Base-by-base conservation (phyloP, 2,797 vertebrate species). In the Crenuchus spilurus region DNA sequence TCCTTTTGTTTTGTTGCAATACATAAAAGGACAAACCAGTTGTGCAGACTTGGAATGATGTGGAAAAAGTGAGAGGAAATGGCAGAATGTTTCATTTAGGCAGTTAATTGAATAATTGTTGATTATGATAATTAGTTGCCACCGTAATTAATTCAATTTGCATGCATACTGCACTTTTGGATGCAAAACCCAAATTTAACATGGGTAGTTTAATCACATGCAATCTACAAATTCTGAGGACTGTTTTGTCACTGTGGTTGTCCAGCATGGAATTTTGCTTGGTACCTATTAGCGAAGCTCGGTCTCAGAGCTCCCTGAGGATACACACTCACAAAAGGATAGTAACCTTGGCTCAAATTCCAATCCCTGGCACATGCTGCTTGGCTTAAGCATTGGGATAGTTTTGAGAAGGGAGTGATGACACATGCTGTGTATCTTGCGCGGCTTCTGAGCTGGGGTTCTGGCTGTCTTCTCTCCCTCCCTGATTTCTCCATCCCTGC, bases 231-330 rank as follows among this genome's bases (percentile, higher is more conserved):
- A 14, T 24, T 64, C 35, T 65, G 61, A 65, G 2, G 33, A 28
- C 30, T 48, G 39, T 64, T 61, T 44, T 33, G 65, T 44, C 22
- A 24, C 26, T 14, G 18, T 62, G 41, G 22, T 18, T 57, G 16
- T 33, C 10, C 9, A 22, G 30, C 55, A 37, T 55, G 58, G 46
- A 48, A 62, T 62, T 49, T 39, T 54, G 63, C 44, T 22, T 28
- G 7, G 14, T 35, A 69, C 14, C 41, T 44, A 13, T 55, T 31
- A 46, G 41, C 57, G 44, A 30, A 24, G 41, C 20, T 54, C 72
- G 33, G 26, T 68, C 57, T 54, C 16, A 37, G 11, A 26, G 54
- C 55, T 72, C 57, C 58, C 65, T 9, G 16, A 69, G 49, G 49
- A 70, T 14, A 41, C 4, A n/a, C 13, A 20, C 70, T 54, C 22